These are phyloP conservation scores for Psittacula echo DNA, from an alignment of 2,797 vertebrate genomes.

Conservation along the genomic window DNA sequence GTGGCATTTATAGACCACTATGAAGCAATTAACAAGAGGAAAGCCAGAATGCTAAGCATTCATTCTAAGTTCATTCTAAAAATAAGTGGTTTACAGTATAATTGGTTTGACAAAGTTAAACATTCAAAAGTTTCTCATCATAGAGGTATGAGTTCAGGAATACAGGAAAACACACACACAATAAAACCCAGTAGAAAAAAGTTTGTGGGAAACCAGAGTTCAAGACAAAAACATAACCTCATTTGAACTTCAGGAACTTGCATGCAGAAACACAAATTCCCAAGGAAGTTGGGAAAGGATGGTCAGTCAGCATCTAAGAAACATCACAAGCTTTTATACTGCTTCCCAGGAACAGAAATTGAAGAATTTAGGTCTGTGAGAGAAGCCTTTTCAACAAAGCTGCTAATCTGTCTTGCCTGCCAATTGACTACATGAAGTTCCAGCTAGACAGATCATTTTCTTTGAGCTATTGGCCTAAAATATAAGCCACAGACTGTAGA, in stretches of 20 bases:
- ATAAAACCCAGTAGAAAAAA: constrained; percentile 5
- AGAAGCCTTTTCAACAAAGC: constrained; percentile 18
- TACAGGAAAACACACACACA: constrained; percentile 19
- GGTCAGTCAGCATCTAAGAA: constrained; percentile 32
- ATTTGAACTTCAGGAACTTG: constrained; percentile 55
- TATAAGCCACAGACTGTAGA: background rate
- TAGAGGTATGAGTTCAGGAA: background rate
- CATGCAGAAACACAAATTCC: constrained; percentile 35
- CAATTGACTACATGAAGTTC: background rate
- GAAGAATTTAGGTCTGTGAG: background rate
- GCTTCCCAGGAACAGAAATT: constrained; percentile 46
- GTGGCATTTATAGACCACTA: constrained; percentile 18
- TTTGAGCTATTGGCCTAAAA: constrained; percentile 9
- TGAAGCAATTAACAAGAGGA: constrained; percentile 5
- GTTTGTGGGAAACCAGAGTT: constrained; percentile 37
- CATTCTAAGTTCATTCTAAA: constrained; percentile 17
- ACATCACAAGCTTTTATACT: constrained; percentile 14
- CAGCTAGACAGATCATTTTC: background rate
- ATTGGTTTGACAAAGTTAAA: constrained; percentile 15
- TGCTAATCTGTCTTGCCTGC: background rate
- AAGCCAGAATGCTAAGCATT: background rate
- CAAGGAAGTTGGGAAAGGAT: constrained; percentile 30
- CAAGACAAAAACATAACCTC: constrained; percentile 54
- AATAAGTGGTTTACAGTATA: constrained; percentile 25
- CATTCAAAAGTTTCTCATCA: constrained; percentile 28